Conservation (phyloP, 1,140 invertebrate species). For the Panagrolaimus sp. region DNA sequence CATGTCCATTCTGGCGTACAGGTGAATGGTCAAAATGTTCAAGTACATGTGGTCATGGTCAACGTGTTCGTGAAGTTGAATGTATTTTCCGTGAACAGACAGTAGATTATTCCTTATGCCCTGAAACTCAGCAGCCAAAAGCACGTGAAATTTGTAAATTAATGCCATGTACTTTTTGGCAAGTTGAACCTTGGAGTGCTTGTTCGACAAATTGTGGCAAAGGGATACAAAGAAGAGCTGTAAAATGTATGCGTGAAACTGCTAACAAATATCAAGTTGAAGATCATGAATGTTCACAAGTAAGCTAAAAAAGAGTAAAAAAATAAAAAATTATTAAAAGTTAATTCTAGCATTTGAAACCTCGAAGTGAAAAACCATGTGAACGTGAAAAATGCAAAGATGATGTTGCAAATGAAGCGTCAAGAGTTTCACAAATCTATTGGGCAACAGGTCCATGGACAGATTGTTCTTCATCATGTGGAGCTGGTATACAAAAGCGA, state of each 20-base stretch:
- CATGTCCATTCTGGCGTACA: conserved; percentile 54
- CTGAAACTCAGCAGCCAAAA: conserved; percentile 16
- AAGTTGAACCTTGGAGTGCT: conserved; percentile 34
- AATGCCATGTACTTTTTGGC: conserved; percentile 46
- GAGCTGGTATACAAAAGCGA: conserved; percentile 45
- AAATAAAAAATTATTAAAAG: background rate
- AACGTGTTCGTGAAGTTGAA: conserved; percentile 42
- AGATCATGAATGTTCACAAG: conserved; percentile 39
- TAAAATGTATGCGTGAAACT: conserved; percentile 29
- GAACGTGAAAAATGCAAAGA: conserved; percentile 23
- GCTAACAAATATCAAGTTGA: conserved; percentile 17
- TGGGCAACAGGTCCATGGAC: conserved; percentile 51
- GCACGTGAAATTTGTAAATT: conserved; percentile 27
- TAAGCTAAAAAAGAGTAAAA: conserved; percentile 17
- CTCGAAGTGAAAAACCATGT: conserved; percentile 31
- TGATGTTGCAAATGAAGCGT: background rate
- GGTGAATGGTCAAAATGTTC: conserved; percentile 41
- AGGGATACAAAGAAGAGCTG: conserved; percentile 36
- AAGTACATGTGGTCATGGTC: conserved; percentile 38
- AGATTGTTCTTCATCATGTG: conserved; percentile 45
- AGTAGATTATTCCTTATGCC: conserved; percentile 48
- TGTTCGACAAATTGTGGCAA: conserved; percentile 44
- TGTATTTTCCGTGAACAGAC: conserved; percentile 48
- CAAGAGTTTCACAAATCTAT: conserved; percentile 13
- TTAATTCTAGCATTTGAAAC: conserved; percentile 19